Base-by-base conservation (phyloP, 2,113 vertebrate species). In the Zosterops lateralis region DNA sequence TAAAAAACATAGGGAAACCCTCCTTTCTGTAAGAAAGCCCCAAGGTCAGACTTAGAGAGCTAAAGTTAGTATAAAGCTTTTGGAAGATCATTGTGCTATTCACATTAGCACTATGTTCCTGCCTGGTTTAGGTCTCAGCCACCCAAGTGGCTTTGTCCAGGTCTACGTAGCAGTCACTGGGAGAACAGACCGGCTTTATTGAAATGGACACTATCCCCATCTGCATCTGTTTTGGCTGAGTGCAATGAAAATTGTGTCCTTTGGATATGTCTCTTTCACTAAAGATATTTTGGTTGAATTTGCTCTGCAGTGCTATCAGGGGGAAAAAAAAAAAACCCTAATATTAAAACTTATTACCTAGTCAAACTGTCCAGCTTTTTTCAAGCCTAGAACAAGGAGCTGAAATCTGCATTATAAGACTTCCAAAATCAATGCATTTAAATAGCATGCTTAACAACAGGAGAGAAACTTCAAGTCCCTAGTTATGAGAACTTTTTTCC, bases 361-460 rank as follows among this genome's bases (percentile, higher is more conserved):
- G 83, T 94, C 89, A 96, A 96, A 93, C 89, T 95, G 84, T 93
- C 87, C 92, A 88, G 31, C 71, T 92, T 95, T 94, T 92, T 90
- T 82, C 51, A 78, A 74, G 75, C 47, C 80, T 90, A 74, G 93
- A 96, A 96, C 89, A 94, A 95, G 68, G 61, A 95, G 51, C 80
- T 86, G 82, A 90, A 94, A 92, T 96, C 87, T 92, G 87, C 93
- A 65, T 95, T 88, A 86, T 51, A 82, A 90, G 90, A 25, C 70
- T 95, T 84, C 80, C 62, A 93, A 95, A 96, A 96, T 87, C 96
- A 93, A 97, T 97, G 97, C 97, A 97, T 97, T 97, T 97, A 97
- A 97, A 97, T 97, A 96, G 96, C 96, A 95, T 97, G 93, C 84
- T 97, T 97, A 97, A 86, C 90, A 93, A 96, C 84, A 87, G 72